These are phyloP conservation scores for Rhynchomys soricoides DNA, from an alignment of 2,113 vertebrate genomes.

Conservation along the genomic window DNA sequence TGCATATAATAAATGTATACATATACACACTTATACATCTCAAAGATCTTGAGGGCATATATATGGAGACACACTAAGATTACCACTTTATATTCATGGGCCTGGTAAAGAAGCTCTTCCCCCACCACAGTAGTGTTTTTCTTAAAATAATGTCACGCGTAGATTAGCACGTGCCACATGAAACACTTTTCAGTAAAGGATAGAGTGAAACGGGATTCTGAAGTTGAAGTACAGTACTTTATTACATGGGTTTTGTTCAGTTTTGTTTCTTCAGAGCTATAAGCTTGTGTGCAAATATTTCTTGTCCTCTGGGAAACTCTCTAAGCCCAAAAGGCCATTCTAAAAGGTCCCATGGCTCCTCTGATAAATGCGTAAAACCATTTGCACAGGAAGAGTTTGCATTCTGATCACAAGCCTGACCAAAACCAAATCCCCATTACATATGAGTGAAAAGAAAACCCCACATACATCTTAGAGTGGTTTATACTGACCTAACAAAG, in stretches of 20 bases:
- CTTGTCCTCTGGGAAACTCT: constrained; percentile 26
- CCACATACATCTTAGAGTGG: neutral
- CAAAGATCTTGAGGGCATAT: neutral
- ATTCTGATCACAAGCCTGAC: neutral
- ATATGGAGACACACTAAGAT: neutral
- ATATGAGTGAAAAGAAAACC: neutral
- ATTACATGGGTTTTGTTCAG: neutral
- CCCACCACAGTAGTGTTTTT: neutral
- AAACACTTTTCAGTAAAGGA: neutral
- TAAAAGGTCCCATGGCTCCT: constrained; percentile 11
- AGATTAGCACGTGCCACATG: neutral
- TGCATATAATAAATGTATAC: too few species aligned
- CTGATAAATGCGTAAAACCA: neutral
- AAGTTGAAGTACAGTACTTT: neutral
- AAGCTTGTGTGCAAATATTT: constrained; percentile 10
- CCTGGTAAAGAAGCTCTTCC: neutral
- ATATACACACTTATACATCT: neutral
- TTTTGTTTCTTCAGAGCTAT: constrained; percentile 32
- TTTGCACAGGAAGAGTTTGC: neutral
- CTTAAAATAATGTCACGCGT: neutral
- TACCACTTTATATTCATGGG: neutral
- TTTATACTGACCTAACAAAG: neutral
- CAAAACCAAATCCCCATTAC: constrained; percentile 27
- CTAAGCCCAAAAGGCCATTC: neutral
- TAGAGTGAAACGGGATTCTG: neutral